Conservation (phyloP, 2,888 invertebrate species). For the Machimus rusticus region DNA sequence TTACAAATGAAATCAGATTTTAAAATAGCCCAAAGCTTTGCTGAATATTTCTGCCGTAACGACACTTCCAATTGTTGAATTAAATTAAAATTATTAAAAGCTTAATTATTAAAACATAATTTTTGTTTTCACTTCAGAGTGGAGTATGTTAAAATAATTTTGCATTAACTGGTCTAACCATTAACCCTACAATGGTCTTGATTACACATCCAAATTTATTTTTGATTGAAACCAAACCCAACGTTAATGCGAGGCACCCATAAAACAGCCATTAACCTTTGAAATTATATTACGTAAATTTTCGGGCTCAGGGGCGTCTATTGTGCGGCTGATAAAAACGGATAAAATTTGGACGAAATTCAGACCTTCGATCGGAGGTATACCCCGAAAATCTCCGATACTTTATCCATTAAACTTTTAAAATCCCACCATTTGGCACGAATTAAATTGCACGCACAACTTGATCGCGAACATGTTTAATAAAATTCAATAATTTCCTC, state of each 20-base stretch:
- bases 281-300: not conserved
- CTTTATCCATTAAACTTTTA: not conserved
- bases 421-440: not conserved
- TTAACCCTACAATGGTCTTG: not conserved
- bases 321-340: not conserved
- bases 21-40: not conserved
- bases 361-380: not conserved
- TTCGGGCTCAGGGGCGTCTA: not conserved
- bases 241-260: not conserved
- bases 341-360: not conserved
- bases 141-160: not conserved
- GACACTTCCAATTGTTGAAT: not conserved
- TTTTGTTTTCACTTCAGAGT: not conserved
- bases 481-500: not conserved
- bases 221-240: not conserved
- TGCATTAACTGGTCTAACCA: not conserved
- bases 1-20: not conserved
- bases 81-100: not conserved
- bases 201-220: not conserved
- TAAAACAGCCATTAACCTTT: not conserved
- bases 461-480: not conserved
- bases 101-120: not conserved
- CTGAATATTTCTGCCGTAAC: not conserved
- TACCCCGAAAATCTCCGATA: not conserved
- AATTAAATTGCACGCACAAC: not conserved